Conservation (phyloP, 2,113 vertebrate species). For the Brachyistius frenatus region DNA sequence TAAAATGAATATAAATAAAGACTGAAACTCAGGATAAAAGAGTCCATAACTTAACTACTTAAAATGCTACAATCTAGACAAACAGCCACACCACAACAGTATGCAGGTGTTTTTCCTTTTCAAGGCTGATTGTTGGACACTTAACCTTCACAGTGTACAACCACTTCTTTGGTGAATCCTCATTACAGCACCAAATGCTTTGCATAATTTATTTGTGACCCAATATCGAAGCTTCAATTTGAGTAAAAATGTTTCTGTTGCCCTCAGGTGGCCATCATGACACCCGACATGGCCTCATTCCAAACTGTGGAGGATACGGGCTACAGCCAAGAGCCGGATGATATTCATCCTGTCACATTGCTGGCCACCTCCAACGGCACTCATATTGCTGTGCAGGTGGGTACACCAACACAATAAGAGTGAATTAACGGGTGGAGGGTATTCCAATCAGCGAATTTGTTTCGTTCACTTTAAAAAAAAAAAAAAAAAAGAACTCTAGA, state of each 20-base stretch:
- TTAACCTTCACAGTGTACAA: background rate
- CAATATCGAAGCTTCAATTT: background rate
- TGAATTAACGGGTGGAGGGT: background rate
- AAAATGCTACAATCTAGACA: background rate
- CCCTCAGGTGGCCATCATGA: conserved; percentile 96
- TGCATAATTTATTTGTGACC: background rate
- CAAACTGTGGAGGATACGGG: conserved; percentile 91
- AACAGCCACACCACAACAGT: background rate
- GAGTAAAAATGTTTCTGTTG: conserved; percentile 53
- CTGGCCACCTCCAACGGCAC: conserved; percentile 98
- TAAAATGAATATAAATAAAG: background rate
- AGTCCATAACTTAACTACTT: too few species aligned
- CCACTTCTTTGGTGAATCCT: background rate
- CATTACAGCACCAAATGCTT: background rate
- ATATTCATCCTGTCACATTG: conserved; percentile 93
- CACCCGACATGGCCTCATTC: conserved; percentile 94
- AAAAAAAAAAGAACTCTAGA: background rate
- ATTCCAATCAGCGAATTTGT: background rate
- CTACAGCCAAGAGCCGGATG: conserved; percentile 91
- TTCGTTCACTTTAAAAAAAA: background rate
- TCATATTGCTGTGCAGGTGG: conserved; percentile 98
- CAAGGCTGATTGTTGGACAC: background rate
- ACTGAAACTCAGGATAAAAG: background rate
- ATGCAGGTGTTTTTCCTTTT: background rate
- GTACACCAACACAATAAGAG: conserved; percentile 30